These are phyloP conservation scores for Pygoscelis antarcticus DNA, from an alignment of 2,113 vertebrate genomes.

Conservation along the genomic window DNA sequence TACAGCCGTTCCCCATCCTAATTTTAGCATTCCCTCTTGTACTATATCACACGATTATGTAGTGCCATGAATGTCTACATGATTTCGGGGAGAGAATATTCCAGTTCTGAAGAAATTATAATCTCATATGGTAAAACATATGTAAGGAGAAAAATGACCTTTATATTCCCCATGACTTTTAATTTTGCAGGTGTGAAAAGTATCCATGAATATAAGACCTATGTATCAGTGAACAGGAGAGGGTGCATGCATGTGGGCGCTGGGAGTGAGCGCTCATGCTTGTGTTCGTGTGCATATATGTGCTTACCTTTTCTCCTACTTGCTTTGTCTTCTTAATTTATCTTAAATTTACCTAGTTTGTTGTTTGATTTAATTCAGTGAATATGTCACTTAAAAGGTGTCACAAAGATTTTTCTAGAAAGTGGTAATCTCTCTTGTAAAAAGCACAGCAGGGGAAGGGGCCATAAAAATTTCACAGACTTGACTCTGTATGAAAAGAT, in stretches of 20 bases:
- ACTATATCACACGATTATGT: background rate
- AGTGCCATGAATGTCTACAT: background rate
- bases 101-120: background rate
- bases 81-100: background rate
- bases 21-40: background rate
- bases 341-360: background rate
- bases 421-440: background rate
- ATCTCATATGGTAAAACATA: background rate
- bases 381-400: background rate
- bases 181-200: background rate
- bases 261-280: background rate
- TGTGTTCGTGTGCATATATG: background rate
- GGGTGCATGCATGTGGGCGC: background rate
- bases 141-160: background rate
- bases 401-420: background rate
- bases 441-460: background rate
- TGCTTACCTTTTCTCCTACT: background rate
- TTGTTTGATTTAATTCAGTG: background rate
- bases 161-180: background rate
- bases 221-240: background rate
- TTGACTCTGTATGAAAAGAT: background rate
- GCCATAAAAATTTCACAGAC: background rate
- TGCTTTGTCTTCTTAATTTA: background rate
- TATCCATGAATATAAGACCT: background rate
- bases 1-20: background rate